Base-by-base conservation (phyloP, 2,888 invertebrate genomes). In the Oligia strigilis region DNA sequence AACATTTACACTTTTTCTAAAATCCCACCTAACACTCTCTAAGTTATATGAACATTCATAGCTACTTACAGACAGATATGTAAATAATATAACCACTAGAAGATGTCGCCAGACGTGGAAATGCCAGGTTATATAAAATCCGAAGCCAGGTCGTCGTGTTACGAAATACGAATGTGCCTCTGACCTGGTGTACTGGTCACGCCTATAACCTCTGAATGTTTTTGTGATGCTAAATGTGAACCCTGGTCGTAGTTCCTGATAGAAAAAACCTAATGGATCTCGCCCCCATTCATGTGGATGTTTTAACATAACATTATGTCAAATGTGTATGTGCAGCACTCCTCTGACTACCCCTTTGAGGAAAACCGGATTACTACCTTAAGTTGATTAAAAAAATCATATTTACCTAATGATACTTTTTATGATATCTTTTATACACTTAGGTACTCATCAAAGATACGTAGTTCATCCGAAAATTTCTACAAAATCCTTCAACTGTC, bases 41-140 rank as follows among this genome's bases (percentile, higher is more conserved):
- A 43, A 36, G 46, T 71, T 77, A 62, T 62, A 14, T 75, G 60
- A 77, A 81, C n/a, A 64, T 75, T 60, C 49, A 19, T 19, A 65
- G n/a, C 52, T 71, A 72, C 52, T 52, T 65, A 49, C 36, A 13
- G 40, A 66, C 64, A 58, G 72, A 75, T 80, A 77, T 80, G 77
- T 87, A 66, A 85, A 83, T 77, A 77, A 74, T 67, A 62, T 77
- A 77, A 85, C 76, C 67, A 70, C 70, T 66, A 74, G 70, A 60
- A 89, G 84, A 90, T 91, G 90, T 92, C 91, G 89, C 84, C 90
- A 91, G 80, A 83, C 81, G 71, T 90, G 88, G 84, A 92, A 93
- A 93, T 93, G 92, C 92, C 93, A 93, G 86, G 88, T 93, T 93
- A 92, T 87, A 90, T 92, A 93, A 94, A 91, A 86, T 83, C 77